phyloP scores from a whole-genome alignment of 1,140 invertebrate species.

The Drosophila pectinifera region DNA sequence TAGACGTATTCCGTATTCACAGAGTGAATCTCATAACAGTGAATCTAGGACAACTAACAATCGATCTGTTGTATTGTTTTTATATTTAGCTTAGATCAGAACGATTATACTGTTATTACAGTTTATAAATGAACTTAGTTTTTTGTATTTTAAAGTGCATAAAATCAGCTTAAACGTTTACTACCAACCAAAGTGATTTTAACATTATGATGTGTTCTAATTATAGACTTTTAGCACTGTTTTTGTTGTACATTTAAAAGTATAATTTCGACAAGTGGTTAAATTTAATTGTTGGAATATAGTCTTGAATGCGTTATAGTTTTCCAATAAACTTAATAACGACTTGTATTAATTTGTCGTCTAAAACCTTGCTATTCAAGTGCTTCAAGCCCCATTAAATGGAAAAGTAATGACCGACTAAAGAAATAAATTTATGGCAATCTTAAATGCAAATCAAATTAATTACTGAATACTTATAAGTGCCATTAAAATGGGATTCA shows the following conservation, averaged over 20 bases:
- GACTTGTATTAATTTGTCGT: background rate
- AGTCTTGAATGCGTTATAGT: too few relatives aligned
- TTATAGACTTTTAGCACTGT: background rate
- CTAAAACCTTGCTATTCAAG: background rate
- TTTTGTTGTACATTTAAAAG: background rate
- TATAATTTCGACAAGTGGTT: background rate
- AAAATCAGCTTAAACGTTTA: too few relatives aligned
- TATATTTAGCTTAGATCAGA: too few relatives aligned
- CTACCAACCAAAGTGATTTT: background rate
- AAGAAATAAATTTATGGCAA: background rate
- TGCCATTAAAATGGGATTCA: background rate
- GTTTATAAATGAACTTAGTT: background rate
- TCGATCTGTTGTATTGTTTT: too few relatives aligned
- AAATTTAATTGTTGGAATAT: too few relatives aligned
- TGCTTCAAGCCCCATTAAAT: background rate
- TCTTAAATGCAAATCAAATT: slow-evolving; percentile 4
- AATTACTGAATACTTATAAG: background rate
- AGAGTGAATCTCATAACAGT: background rate
- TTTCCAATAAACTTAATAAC: background rate
- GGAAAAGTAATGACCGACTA: slow-evolving; percentile 2
- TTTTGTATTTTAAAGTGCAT: background rate
- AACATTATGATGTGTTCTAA: background rate
- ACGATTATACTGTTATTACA: background rate
- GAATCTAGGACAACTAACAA: background rate
- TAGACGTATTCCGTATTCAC: too few relatives aligned